These are phyloP conservation scores for Aphis craccivora DNA, from an alignment of 1,140 invertebrate genomes.

Conservation along the genomic window DNA sequence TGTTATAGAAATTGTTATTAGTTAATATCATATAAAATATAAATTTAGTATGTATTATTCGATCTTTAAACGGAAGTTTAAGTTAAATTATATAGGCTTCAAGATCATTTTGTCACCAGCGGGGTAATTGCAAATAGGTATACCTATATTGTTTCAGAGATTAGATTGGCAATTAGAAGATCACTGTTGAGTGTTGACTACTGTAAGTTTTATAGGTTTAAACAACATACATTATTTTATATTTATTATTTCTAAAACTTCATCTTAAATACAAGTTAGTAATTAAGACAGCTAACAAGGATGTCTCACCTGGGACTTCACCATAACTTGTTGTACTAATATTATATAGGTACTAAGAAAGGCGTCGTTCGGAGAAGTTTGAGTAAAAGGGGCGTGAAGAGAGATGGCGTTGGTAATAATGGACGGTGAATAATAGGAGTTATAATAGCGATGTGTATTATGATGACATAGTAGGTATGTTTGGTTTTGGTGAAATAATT, in stretches of 20 bases:
- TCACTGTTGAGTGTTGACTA: background rate
- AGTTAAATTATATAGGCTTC: too few relatives aligned
- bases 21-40: too few relatives aligned
- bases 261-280: conserved; percentile 11
- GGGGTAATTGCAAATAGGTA: too few relatives aligned
- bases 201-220: background rate
- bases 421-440: background rate
- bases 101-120: too few relatives aligned
- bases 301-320: conserved; percentile 2
- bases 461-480: background rate
- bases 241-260: background rate
- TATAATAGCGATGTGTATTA: background rate
- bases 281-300: background rate
- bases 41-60: too few relatives aligned
- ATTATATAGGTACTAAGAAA: background rate
- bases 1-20: too few relatives aligned
- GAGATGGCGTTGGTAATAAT: background rate
- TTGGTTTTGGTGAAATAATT: background rate
- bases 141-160: too few relatives aligned
- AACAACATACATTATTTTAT: background rate
- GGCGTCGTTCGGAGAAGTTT: background rate
- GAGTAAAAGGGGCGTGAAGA: background rate
- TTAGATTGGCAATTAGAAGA: too few relatives aligned
- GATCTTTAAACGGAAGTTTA: too few relatives aligned
- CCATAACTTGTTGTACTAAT: conserved; percentile 14